phyloP scores from a whole-genome alignment of 1,140 invertebrate species.

The Drosophila tristis region DNA sequence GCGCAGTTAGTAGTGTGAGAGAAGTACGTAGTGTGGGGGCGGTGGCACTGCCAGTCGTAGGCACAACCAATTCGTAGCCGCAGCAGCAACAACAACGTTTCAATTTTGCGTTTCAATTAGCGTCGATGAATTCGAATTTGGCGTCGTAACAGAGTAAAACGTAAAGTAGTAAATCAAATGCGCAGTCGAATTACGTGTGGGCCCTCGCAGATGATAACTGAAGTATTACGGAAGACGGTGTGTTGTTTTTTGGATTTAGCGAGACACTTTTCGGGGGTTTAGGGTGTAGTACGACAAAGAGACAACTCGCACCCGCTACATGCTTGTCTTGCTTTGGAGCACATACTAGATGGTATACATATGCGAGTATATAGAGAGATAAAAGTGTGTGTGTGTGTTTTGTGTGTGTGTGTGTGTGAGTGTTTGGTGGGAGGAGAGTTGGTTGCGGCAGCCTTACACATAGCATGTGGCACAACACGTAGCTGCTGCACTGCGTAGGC shows the following conservation, averaged over 20 bases:
- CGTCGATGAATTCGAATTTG: constrained; percentile 63
- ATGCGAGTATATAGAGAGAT: constrained; percentile 31
- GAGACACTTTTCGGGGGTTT: constrained; percentile 7
- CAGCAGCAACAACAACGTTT: constrained; percentile 70
- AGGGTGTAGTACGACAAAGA: too few species aligned
- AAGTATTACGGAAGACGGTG: constrained; percentile 11
- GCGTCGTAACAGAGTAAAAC: constrained; percentile 13
- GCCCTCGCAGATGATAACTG: too few species aligned
- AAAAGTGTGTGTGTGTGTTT: constrained; percentile 21
- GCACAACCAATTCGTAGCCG: constrained; percentile 36
- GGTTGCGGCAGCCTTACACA: constrained; percentile 67
- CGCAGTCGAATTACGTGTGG: too few species aligned
- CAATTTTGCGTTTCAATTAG: constrained; percentile 56
- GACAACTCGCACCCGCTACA: too few species aligned
- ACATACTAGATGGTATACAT: neutral
- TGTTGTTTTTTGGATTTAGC: neutral
- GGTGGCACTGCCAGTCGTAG: constrained; percentile 12
- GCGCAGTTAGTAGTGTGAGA: constrained; percentile 18
- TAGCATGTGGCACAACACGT: constrained; percentile 44
- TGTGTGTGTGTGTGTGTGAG: constrained; percentile 6
- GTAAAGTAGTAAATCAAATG: neutral
- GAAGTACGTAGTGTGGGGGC: neutral
- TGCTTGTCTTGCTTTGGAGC: too few species aligned
- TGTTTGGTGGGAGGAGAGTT: constrained; percentile 21
- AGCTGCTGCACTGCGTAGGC: constrained; percentile 22